phyloP scores from a whole-genome alignment of 1,140 invertebrate genomes.

The Drosophila watanabei region DNA sequence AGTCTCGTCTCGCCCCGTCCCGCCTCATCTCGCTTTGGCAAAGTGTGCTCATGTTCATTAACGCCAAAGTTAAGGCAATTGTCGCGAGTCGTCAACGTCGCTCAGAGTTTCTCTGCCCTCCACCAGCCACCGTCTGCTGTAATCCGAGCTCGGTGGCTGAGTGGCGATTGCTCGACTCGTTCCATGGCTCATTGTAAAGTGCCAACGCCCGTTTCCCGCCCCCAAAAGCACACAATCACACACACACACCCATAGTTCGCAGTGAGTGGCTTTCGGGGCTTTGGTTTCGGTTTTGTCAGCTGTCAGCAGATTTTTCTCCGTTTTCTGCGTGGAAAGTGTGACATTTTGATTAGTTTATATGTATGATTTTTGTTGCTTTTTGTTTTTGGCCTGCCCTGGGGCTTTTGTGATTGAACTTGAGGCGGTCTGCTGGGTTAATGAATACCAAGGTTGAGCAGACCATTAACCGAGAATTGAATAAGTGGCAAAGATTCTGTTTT shows the following conservation, averaged over 20 bases:
- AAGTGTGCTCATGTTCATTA: conserved; percentile 84
- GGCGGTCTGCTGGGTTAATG: conserved; percentile 62
- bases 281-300: conserved; percentile 74
- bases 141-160: conserved; percentile 57
- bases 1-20: conserved; percentile 42
- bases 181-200: conserved; percentile 72
- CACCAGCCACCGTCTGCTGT: conserved; percentile 45
- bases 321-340: conserved; percentile 76
- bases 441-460: conserved; percentile 70
- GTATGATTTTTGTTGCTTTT: conserved; percentile 17
- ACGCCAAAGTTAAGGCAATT: conserved; percentile 83
- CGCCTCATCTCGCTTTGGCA: conserved; percentile 52
- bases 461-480: conserved; percentile 61
- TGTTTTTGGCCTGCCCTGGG: conserved; percentile 23
- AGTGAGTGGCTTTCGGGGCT: conserved; percentile 38
- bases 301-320: conserved; percentile 72
- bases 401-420: conserved; percentile 77
- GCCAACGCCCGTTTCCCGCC: conserved; percentile 23
- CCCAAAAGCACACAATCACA: conserved; percentile 8
- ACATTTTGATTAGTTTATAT: conserved; percentile 79
- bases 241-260: conserved; percentile 23
- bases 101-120: conserved; percentile 29
- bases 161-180: conserved; percentile 63
- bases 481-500: conserved; percentile 47
- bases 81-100: conserved; percentile 62